Evolutionary conservation across 2,113 vertebrate genomes (phyloP).

Genomic region (Eclectus roratus): DNA sequence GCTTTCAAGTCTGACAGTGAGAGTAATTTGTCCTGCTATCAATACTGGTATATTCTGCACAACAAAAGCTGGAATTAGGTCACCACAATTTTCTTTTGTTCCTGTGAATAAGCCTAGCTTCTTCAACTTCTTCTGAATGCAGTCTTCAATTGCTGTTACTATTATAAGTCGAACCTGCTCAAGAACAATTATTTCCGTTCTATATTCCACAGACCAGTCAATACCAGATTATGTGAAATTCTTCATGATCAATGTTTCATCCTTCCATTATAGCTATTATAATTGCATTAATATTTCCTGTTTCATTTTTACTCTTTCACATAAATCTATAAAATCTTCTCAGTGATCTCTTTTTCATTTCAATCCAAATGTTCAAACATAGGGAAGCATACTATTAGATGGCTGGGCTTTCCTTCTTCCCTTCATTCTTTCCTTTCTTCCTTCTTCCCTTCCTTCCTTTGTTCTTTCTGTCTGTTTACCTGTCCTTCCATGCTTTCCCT

Average conservation of each 20-base stretch:
- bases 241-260: conserved; percentile 65
- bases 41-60: conserved; percentile 58
- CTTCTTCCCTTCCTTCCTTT: background rate
- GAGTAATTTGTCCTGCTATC: conserved; percentile 70
- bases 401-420: background rate
- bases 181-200: conserved; percentile 54
- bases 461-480: background rate
- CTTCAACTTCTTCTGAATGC: conserved; percentile 58
- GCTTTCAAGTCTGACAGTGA: conserved; percentile 57
- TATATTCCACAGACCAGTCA: conserved; percentile 31
- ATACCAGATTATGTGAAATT: conserved; percentile 34
- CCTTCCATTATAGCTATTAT: conserved; percentile 52
- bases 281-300: conserved; percentile 67
- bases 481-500: background rate
- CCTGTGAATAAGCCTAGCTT: conserved; percentile 32
- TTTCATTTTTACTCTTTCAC: conserved; percentile 29
- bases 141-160: conserved; percentile 22
- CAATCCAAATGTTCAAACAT: background rate
- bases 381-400: background rate
- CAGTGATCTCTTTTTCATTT: conserved; percentile 30
- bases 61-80: conserved; percentile 76
- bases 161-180: conserved; percentile 1
- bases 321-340: conserved; percentile 33
- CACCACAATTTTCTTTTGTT: conserved; percentile 75
- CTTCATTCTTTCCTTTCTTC: background rate